Evolutionary conservation across 2,888 invertebrate species (phyloP).

Genomic region (Platycheirus rosarum): DNA sequence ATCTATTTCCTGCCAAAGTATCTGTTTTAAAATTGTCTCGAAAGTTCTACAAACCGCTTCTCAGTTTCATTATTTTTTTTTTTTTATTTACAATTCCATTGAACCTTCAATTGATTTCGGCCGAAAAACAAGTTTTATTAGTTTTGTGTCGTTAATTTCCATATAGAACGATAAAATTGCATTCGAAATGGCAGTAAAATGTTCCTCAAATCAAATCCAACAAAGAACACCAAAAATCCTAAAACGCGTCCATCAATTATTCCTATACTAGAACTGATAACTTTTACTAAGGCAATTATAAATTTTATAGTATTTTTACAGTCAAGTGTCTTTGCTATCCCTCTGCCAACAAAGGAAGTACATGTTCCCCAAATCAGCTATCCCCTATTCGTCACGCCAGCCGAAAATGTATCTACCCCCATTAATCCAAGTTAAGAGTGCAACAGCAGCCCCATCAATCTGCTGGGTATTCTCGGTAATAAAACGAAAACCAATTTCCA

Average conservation of each 20-base stretch:
- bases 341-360: slow-evolving; percentile 54
- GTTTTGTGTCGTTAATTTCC: slow-evolving; percentile 25
- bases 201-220: slow-evolving; percentile 19
- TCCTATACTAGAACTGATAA: slow-evolving; percentile 46
- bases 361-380: slow-evolving; percentile 8
- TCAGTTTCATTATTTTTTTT: no score
- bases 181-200: background rate
- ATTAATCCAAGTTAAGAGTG: slow-evolving; percentile 26
- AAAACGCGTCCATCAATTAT: slow-evolving; percentile 31
- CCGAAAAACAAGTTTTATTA: slow-evolving; percentile 24
- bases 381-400: slow-evolving; percentile 35
- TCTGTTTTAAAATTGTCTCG: no score
- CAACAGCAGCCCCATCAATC: slow-evolving; percentile 28
- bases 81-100: no score
- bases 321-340: slow-evolving; percentile 53
- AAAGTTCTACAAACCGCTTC: no score
- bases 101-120: no score
- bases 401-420: slow-evolving; percentile 16
- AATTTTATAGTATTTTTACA: slow-evolving; percentile 59
- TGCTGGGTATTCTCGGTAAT: slow-evolving; percentile 30
- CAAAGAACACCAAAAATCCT: slow-evolving; percentile 7
- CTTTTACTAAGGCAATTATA: slow-evolving; percentile 58
- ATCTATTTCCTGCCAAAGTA: no score
- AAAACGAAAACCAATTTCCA: slow-evolving; percentile 61
- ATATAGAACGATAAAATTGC: slow-evolving; percentile 11